A percentile compares a stretch with the other conserved stretches of the same genome.
Evolutionary conservation across 2,888 invertebrate genomes (phyloP).

Genomic region (Trypoxylon attenuatum): DNA sequence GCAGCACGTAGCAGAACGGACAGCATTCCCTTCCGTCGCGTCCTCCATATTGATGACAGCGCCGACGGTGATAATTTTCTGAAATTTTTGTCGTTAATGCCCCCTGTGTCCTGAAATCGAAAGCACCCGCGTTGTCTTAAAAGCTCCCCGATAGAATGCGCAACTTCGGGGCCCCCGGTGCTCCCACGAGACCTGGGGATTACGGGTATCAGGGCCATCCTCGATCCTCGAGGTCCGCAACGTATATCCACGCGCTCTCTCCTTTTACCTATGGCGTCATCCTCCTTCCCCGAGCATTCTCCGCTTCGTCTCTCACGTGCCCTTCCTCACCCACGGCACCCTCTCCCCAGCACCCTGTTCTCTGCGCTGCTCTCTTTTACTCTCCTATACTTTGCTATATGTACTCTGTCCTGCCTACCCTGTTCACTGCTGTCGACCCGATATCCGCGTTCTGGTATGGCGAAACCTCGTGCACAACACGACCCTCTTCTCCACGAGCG

Average conservation of each 20-base stretch:
- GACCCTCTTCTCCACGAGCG: too few species aligned
- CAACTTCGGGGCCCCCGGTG: constrained; percentile 60
- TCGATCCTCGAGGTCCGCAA: constrained; percentile 21
- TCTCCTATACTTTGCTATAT: not conserved
- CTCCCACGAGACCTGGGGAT: constrained; percentile 35
- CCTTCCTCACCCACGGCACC: constrained; percentile 19
- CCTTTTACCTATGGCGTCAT: constrained; percentile 46
- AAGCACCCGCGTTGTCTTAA: constrained; percentile 71
- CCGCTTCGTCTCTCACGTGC: constrained; percentile 43
- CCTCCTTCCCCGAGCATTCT: constrained; percentile 31
- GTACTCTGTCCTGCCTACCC: not conserved
- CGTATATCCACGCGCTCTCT: constrained; percentile 44
- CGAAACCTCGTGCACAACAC: too few species aligned
- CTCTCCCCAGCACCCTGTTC: not conserved
- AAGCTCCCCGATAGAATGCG: constrained; percentile 72
- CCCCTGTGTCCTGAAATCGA: constrained; percentile 78
- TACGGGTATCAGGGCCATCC: constrained; percentile 41
- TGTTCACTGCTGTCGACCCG: too few species aligned
- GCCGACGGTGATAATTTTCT: constrained; percentile 82
- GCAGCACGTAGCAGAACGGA: constrained; percentile 51
- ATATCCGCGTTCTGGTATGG: too few species aligned
- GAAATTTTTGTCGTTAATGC: constrained; percentile 82
- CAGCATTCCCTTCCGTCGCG: constrained; percentile 59
- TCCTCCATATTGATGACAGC: constrained; percentile 81
- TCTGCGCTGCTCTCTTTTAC: not conserved